These are phyloP conservation scores for Dipodomys merriami DNA, from an alignment of 2,113 vertebrate genomes.

Conservation along the genomic window DNA sequence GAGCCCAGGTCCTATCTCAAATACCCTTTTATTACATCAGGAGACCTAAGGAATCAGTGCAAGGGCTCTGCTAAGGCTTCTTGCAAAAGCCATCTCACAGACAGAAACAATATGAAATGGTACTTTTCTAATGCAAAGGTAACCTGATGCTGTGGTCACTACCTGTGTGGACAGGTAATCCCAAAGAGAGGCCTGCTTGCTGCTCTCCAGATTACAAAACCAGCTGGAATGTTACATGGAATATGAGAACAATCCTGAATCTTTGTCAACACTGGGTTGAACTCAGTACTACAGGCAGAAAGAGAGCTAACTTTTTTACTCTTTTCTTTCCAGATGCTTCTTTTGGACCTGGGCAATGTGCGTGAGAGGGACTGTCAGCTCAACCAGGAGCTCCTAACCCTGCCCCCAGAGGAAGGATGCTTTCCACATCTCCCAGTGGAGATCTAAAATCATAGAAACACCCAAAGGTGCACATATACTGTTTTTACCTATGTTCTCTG, in stretches of 20 bases:
- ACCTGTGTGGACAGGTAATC: not conserved
- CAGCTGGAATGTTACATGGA: fast-evolving
- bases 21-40: not conserved
- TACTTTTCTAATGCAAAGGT: not conserved
- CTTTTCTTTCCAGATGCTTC: not conserved
- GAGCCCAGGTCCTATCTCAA: not conserved
- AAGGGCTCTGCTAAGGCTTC: fast-evolving
- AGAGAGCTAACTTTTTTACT: not conserved
- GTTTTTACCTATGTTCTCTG: not conserved
- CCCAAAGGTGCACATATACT: no score
- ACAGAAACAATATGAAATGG: not conserved
- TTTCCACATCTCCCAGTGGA: not conserved
- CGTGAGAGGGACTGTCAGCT: not conserved
- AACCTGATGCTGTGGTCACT: not conserved
- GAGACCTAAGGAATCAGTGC: not conserved
- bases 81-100: not conserved
- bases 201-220: not conserved
- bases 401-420: no score
- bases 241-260: not conserved
- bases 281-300: not conserved
- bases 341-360: fast-evolving
- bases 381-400: no score
- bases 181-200: not conserved
- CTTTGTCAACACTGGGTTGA: not conserved
- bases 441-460: not conserved